A percentile compares a stretch with the other conserved stretches of the same genome.
Conservation (phyloP, 1,140 invertebrate genomes). For the Temnothorax curvispinosus region DNA sequence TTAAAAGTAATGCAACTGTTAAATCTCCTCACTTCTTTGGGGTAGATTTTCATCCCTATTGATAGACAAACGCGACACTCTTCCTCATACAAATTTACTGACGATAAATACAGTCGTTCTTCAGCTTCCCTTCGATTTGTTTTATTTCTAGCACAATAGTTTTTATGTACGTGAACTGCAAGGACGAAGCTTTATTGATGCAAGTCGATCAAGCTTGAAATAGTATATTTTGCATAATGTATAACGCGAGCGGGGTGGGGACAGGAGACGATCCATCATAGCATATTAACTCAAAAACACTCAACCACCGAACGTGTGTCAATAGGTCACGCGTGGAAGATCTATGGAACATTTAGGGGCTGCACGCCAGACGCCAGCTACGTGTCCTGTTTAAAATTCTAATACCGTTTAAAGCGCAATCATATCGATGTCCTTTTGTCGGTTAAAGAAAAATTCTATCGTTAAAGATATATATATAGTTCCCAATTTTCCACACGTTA, state of each 20-base stretch:
- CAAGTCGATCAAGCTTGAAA: conserved; percentile 36
- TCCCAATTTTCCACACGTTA: too few relatives aligned
- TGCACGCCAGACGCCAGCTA: background rate
- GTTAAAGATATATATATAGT: background rate
- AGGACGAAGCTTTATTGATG: conserved; percentile 5
- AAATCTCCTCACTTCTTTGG: background rate
- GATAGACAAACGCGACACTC: background rate
- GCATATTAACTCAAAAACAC: conserved; percentile 20
- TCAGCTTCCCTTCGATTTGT: background rate
- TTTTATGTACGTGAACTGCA: background rate
- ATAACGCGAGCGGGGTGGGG: background rate
- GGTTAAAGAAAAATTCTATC: background rate
- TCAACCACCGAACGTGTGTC: conserved; percentile 31
- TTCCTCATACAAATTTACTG: background rate
- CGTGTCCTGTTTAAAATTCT: conserved; percentile 11
- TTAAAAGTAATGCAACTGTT: background rate
- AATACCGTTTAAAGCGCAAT: background rate
- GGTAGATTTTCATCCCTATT: background rate
- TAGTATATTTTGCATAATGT: conserved; percentile 43
- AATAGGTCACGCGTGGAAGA: conserved; percentile 39
- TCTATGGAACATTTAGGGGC: background rate
- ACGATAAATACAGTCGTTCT: background rate
- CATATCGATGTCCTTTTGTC: background rate
- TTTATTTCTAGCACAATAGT: conserved; percentile 3
- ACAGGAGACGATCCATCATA: background rate